Evolutionary conservation across 2,797 vertebrate genomes (phyloP).

Genomic region (Phrynocephalus forsythii): DNA sequence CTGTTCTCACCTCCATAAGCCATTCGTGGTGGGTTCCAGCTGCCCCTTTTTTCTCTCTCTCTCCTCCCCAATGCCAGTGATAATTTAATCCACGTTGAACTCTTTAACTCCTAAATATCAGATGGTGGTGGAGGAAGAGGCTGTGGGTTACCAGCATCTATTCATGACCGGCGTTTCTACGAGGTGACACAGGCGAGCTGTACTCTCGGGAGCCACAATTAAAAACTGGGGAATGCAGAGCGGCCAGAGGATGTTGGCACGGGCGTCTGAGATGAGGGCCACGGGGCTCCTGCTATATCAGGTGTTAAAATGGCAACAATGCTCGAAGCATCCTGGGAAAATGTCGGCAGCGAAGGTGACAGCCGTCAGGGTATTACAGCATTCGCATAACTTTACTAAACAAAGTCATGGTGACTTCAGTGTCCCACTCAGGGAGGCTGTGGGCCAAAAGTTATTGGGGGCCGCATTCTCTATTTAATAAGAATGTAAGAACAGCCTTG

Average conservation of each 20-base stretch:
- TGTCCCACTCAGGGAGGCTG: background rate
- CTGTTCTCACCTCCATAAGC: background rate
- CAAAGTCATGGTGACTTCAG: slow-evolving; percentile 1
- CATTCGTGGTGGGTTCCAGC: background rate
- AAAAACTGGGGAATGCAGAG: background rate
- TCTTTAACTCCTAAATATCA: slow-evolving; percentile 26
- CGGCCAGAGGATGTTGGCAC: background rate
- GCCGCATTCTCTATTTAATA: too few species aligned
- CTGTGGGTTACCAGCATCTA: background rate
- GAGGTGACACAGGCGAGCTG: background rate
- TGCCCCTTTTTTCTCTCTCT: too few species aligned
- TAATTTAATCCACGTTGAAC: slow-evolving; percentile 31
- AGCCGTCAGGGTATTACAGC: background rate
- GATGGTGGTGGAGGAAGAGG: background rate
- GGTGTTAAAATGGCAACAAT: slow-evolving; percentile 25
- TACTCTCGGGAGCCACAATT: background rate
- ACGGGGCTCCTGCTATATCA: background rate
- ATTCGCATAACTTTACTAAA: slow-evolving; percentile 3
- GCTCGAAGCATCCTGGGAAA: slow-evolving; percentile 9
- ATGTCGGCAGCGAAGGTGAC: background rate
- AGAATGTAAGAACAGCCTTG: too few species aligned
- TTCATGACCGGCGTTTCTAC: background rate
- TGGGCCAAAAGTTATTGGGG: too few species aligned
- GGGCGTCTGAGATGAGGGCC: background rate
- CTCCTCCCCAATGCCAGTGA: background rate